These are phyloP conservation scores for Ceratoteleas bidentatus DNA, from an alignment of 1,140 invertebrate species.

Conservation along the genomic window DNA sequence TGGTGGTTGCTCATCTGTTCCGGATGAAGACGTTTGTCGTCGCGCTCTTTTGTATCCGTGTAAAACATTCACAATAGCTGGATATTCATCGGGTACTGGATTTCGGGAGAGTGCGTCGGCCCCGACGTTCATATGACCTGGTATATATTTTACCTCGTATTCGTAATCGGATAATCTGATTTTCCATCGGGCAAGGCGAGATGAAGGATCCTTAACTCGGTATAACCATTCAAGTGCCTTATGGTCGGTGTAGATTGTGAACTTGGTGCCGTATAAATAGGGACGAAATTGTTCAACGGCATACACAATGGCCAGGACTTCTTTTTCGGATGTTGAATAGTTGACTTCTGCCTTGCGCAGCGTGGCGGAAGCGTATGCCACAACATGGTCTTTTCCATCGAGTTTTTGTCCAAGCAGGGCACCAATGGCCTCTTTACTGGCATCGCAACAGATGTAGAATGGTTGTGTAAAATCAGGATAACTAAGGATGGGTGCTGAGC, in stretches of 20 bases:
- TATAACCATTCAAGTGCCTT: neutral
- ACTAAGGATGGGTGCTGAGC: too few relatives aligned
- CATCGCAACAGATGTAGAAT: too few relatives aligned
- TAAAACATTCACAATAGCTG: too few relatives aligned
- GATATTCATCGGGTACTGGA: too few relatives aligned
- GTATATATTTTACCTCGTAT: neutral
- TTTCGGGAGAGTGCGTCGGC: too few relatives aligned
- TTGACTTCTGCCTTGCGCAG: neutral
- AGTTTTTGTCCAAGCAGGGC: too few relatives aligned
- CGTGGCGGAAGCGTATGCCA: neutral
- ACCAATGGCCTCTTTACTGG: too few relatives aligned
- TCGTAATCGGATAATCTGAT: neutral
- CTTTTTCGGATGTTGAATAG: constrained; percentile 5
- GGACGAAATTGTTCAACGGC: neutral
- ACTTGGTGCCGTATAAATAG: neutral
- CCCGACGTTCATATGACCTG: neutral
- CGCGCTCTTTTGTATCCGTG: too few relatives aligned
- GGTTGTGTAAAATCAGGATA: too few relatives aligned
- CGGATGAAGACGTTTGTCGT: too few relatives aligned
- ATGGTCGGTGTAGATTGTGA: neutral
- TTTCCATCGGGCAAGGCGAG: constrained; percentile 1
- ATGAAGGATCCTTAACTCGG: neutral
- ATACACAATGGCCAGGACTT: neutral
- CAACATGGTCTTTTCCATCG: neutral
- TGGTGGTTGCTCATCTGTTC: too few relatives aligned